Evolutionary conservation across 2,113 vertebrate genomes (phyloP).

Genomic region (Ailuropoda melanoleuca): DNA sequence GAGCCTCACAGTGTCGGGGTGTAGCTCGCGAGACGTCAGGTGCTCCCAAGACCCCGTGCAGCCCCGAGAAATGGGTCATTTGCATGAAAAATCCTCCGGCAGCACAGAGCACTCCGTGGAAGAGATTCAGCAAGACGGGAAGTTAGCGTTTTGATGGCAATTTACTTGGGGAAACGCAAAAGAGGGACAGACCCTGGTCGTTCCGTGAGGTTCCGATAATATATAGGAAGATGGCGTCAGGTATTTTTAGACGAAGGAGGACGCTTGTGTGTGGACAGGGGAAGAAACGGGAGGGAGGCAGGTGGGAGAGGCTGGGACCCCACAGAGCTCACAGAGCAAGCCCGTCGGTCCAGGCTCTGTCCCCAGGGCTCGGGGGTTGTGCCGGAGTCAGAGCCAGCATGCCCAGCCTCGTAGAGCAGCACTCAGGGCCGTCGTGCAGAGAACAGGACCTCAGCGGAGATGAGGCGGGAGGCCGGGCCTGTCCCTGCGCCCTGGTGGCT

Average conservation of each 20-base stretch:
- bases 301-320: neutral
- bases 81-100: neutral
- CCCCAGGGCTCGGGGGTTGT: rapidly evolving
- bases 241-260: neutral
- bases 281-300: neutral
- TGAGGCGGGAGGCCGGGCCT: too few species aligned
- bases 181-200: rapidly evolving
- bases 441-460: neutral
- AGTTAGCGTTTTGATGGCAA: rapidly evolving
- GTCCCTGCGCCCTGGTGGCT: neutral
- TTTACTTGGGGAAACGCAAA: neutral
- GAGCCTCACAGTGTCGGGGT: neutral
- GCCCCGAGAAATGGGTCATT: neutral
- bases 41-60: neutral
- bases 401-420: rapidly evolving
- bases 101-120: neutral
- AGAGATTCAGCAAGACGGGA: too few species aligned
- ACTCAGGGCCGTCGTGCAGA: rapidly evolving
- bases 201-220: rapidly evolving
- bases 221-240: neutral
- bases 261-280: neutral
- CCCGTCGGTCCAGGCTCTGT: rapidly evolving
- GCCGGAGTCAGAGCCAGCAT: rapidly evolving
- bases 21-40: neutral
- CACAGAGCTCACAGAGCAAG: rapidly evolving